phyloP scores from a whole-genome alignment of 2,113 vertebrate genomes.

The Xenopus tropicalis region DNA sequence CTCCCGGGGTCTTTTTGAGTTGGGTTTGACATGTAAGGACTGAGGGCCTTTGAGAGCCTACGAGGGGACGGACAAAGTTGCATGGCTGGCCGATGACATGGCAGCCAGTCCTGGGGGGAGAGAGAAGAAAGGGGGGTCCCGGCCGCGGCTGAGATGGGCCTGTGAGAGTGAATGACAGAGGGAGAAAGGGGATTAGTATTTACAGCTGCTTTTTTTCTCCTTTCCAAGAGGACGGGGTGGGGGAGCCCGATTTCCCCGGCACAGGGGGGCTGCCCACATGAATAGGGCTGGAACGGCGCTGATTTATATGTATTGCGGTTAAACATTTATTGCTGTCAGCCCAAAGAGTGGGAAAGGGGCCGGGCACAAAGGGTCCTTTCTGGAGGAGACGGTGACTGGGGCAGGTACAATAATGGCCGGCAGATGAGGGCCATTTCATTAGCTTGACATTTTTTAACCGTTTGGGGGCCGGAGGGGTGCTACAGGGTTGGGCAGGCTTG shows the following conservation, averaged over 20 bases:
- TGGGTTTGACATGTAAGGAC: constrained; percentile 84
- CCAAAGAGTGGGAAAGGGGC: constrained; percentile 58
- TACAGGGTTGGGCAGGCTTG: no score
- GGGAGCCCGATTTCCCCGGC: constrained; percentile 48
- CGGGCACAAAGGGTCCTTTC: constrained; percentile 61
- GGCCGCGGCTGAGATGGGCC: constrained; percentile 55
- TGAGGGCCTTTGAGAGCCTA: constrained; percentile 70
- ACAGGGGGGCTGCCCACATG: constrained; percentile 54
- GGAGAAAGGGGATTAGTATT: constrained; percentile 77
- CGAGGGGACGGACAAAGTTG: constrained; percentile 71
- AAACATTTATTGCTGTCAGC: constrained; percentile 77
- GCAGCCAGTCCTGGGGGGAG: constrained; percentile 65
- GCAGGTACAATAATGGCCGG: constrained; percentile 61
- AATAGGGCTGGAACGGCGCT: constrained; percentile 77
- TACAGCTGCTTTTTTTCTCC: constrained; percentile 69
- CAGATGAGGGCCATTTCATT: constrained; percentile 71
- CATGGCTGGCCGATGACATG: constrained; percentile 63
- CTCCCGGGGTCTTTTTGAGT: constrained; percentile 87
- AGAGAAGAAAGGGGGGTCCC: constrained; percentile 52
- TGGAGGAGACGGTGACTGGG: constrained; percentile 79
- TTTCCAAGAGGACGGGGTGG: constrained; percentile 42
- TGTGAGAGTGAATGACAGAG: constrained; percentile 79
- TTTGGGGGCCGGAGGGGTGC: constrained; percentile 40
- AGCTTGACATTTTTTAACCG: constrained; percentile 68
- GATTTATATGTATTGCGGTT: constrained; percentile 81